A percentile compares a stretch with the other conserved stretches of the same genome.
These are phyloP conservation scores for Cyprinus carpio DNA, from an alignment of 2,113 vertebrate species.

Conservation along the genomic window DNA sequence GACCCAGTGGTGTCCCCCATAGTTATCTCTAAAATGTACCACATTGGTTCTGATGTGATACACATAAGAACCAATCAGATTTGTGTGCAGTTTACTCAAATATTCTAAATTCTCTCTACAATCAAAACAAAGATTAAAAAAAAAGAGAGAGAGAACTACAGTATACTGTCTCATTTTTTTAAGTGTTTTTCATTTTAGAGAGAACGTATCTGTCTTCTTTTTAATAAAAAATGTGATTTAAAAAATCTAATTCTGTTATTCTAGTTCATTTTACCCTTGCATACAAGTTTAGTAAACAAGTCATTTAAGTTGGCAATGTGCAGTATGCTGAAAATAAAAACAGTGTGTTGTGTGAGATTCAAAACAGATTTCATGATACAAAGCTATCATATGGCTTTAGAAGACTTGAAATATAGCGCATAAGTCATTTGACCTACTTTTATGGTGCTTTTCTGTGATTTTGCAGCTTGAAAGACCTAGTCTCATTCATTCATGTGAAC, in stretches of 20 bases:
- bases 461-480: neutral
- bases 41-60: neutral
- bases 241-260: neutral
- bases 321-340: neutral
- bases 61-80: neutral
- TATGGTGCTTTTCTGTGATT: neutral
- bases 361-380: neutral
- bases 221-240: too few relatives aligned
- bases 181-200: too few relatives aligned
- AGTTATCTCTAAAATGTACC: neutral
- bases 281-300: neutral
- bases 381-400: conserved; percentile 4
- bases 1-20: neutral
- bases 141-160: too few relatives aligned
- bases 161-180: too few relatives aligned
- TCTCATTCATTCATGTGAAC: neutral
- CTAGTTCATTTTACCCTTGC: neutral
- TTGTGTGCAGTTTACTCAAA: too few relatives aligned
- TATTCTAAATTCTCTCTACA: too few relatives aligned
- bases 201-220: too few relatives aligned
- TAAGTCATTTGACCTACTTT: conserved; percentile 1
- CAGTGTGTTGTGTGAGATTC: neutral
- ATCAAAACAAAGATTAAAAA: too few relatives aligned
- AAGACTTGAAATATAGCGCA: conserved; percentile 9
- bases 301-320: neutral